Base-by-base conservation (phyloP, 2,888 invertebrate genomes). In the Physocephala rufipes region DNA sequence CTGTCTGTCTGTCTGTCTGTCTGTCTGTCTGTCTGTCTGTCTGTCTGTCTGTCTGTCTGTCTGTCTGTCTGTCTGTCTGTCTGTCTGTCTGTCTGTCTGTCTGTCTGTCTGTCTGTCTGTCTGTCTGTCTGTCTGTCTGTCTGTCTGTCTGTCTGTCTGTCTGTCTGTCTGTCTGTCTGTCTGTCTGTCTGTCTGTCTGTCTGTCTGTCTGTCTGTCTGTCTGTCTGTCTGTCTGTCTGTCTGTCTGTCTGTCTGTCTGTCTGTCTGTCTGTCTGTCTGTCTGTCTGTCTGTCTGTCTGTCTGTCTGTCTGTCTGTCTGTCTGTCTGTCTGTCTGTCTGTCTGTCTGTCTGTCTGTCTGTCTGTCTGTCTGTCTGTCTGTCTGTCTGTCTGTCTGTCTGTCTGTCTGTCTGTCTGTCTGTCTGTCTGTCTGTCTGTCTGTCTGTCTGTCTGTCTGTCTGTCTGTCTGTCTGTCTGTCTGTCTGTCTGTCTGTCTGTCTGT, bases 41-140 rank as follows among this genome's bases (percentile, higher is more conserved):
- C 45, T 45, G 45, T 45, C 45, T 45, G 45, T 45, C 45, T 45
- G 45, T 45, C 45, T 45, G 45, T 45, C 45, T 45, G 45, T 45
- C 45, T 45, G 45, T 45, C 45, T 45, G 45, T 45, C 45, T 45
- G 45, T 45, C 45, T 45, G 45, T 45, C 45, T 45, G 12, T 45
- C 45, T 45, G 45, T 45, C 45, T 45, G 45, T 45, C 45, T 45
- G 45, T 45, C 45, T 45, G 12, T 45, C 45, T 45, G 45, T 45
- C 45, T 45, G 45, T 45, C 45, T 45, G 45, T 45, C 45, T 45
- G 45, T 45, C 45, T 45, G 45, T 45, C 45, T 45, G 45, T 45
- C 12, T 45, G 45, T 45, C 45, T 45, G 45, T 45, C 45, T 45
- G 45, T 45, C 45, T 45, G 45, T 45, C 45, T 45, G 45, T 45